phyloP scores from a whole-genome alignment of 2,888 invertebrate species.

The Morpho achilles region DNA sequence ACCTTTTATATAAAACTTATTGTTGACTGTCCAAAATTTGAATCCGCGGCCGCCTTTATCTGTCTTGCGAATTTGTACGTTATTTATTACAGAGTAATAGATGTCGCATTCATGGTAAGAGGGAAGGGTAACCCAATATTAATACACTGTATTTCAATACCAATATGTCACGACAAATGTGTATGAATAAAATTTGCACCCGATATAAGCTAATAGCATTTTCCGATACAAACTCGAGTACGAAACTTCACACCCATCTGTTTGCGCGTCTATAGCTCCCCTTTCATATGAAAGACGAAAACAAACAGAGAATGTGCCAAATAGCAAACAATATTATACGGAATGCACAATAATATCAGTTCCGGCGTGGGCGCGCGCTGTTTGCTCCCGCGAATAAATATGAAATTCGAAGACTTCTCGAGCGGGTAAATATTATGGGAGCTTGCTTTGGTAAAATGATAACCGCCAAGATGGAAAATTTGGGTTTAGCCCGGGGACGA shows the following conservation, averaged over 20 bases:
- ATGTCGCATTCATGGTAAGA: too few relatives aligned
- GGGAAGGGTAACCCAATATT: too few relatives aligned
- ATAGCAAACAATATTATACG: constrained; percentile 80
- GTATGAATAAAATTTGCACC: constrained; percentile 48
- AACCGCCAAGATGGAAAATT: constrained; percentile 75
- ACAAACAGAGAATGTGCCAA: constrained; percentile 79
- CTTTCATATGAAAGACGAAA: constrained; percentile 77
- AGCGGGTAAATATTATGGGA: constrained; percentile 73
- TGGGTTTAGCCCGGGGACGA: constrained; percentile 63
- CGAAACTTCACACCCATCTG: constrained; percentile 63
- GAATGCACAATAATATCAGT: constrained; percentile 80
- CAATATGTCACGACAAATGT: neutral
- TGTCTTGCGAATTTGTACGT: too few relatives aligned
- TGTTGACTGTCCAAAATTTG: too few relatives aligned
- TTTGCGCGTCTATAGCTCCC: constrained; percentile 74
- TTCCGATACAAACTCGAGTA: constrained; percentile 61
- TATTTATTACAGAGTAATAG: too few relatives aligned
- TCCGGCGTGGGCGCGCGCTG: constrained; percentile 64
- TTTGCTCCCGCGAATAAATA: constrained; percentile 77
- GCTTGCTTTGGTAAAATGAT: constrained; percentile 78
- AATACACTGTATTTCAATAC: neutral
- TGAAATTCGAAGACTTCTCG: constrained; percentile 76
- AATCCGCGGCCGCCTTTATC: too few relatives aligned
- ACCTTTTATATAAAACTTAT: too few relatives aligned
- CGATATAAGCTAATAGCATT: constrained; percentile 56